Percentiles rank a stretch among this genome's conserved stretches.
Conservation (phyloP, 2,113 vertebrate species). For the Myiagra hebetior region DNA sequence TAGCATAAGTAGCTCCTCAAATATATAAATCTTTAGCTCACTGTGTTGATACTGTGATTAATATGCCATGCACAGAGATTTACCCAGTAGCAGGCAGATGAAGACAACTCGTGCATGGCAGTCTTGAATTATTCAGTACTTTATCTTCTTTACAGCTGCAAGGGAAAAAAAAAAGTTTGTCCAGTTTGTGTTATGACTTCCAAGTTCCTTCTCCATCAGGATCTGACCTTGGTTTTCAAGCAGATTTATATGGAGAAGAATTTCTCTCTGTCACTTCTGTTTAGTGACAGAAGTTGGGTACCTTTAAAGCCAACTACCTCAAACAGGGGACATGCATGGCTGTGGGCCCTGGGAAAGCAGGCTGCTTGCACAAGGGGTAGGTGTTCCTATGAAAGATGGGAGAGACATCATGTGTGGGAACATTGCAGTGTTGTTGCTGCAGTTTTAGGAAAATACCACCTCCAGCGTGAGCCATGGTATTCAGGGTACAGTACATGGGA, state of each 20-base stretch:
- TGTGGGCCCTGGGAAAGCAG: not conserved
- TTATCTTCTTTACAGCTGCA: not conserved
- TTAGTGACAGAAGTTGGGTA: not conserved
- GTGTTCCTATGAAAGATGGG: not conserved
- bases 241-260: not conserved
- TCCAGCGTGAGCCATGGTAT: accelerated
- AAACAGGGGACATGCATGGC: not conserved
- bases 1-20: not conserved
- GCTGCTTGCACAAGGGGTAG: not conserved
- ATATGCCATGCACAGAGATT: not conserved
- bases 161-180: not conserved
- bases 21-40: not conserved
- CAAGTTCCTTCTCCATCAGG: not conserved
- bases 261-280: not conserved
- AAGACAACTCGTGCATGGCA: not conserved
- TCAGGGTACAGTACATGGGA: not conserved
- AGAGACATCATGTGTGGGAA: not conserved
- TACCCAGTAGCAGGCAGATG: constrained; percentile 4
- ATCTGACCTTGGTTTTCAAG: not conserved
- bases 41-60: not conserved
- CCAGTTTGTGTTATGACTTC: not conserved
- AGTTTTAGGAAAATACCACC: not conserved
- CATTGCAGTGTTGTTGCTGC: not conserved
- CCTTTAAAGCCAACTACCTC: not conserved
- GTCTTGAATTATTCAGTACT: constrained; percentile 44